Conservation (phyloP, 1,140 invertebrate species). For the Drosophila subobscura region DNA sequence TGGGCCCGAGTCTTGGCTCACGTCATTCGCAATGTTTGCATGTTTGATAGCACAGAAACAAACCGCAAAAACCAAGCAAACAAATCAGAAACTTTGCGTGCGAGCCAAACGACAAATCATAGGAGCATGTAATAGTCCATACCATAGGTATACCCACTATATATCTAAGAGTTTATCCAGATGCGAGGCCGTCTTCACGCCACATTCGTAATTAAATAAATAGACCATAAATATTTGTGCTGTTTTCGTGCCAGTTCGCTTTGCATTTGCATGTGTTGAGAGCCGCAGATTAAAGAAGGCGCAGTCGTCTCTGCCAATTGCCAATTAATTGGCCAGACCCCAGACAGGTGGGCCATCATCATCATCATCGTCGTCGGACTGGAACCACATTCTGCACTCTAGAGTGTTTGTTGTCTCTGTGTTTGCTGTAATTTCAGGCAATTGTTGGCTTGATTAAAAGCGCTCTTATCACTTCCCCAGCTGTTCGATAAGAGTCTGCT, state of each 20-base stretch:
- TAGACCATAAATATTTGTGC: slow-evolving; percentile 46
- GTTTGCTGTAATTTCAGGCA: slow-evolving; percentile 46
- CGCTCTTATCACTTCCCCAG: slow-evolving; percentile 49
- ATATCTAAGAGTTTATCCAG: neutral
- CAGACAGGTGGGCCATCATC: slow-evolving; percentile 16
- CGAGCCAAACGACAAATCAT: slow-evolving; percentile 23
- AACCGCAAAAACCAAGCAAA: slow-evolving; percentile 18
- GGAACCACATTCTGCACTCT: neutral
- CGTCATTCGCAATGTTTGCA: slow-evolving; percentile 33
- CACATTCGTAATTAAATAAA: slow-evolving; percentile 50
- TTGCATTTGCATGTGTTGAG: slow-evolving; percentile 49
- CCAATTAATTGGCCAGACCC: slow-evolving; percentile 34
- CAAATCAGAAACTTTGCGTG: slow-evolving; percentile 55
- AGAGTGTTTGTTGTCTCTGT: slow-evolving; percentile 31
- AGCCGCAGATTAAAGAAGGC: slow-evolving; percentile 42
- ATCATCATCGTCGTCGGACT: neutral
- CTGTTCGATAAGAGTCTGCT: slow-evolving; percentile 47
- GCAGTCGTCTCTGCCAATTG: slow-evolving; percentile 27
- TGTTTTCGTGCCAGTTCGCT: slow-evolving; percentile 5
- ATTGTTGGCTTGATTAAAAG: slow-evolving; percentile 74
- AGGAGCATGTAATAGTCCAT: slow-evolving; percentile 27
- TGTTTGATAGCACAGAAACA: slow-evolving; percentile 26
- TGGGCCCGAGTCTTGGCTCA: slow-evolving; percentile 16
- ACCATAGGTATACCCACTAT: slow-evolving; percentile 16
- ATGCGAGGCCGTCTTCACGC: slow-evolving; percentile 20